A percentile compares a stretch with the other conserved stretches of the same genome.
Conservation (phyloP, 1,140 invertebrate species). For the Ylistrum balloti region DNA sequence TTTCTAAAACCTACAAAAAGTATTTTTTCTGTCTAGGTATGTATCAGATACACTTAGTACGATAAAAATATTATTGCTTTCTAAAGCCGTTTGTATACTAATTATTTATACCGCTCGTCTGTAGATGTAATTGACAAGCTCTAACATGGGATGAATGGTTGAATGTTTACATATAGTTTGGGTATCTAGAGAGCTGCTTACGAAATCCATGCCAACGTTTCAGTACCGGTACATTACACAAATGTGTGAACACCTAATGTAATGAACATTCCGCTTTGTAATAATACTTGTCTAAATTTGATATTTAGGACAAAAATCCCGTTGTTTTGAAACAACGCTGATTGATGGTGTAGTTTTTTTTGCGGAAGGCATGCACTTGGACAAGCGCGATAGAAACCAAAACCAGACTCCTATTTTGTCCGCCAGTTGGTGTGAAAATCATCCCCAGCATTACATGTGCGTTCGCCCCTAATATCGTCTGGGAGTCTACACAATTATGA, state of each 20-base stretch:
- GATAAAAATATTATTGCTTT: too few relatives aligned
- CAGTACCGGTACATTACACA: background rate
- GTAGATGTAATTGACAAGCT: background rate
- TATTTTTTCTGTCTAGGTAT: too few relatives aligned
- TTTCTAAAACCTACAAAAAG: too few relatives aligned
- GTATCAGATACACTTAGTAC: too few relatives aligned
- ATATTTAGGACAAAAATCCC: conserved; percentile 28
- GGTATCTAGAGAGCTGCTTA: background rate
- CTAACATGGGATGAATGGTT: background rate
- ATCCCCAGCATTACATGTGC: background rate
- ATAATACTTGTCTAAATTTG: conserved; percentile 40
- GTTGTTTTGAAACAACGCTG: conserved; percentile 8
- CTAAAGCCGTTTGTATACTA: too few relatives aligned
- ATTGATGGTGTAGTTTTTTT: background rate
- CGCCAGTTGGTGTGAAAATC: conserved; percentile 11
- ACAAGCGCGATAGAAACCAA: background rate
- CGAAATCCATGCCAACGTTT: background rate
- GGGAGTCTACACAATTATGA: background rate
- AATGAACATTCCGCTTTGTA: background rate
- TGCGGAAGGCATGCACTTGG: background rate
- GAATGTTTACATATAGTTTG: background rate
- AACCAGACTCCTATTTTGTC: background rate
- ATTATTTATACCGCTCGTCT: background rate
- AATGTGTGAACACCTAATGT: background rate
- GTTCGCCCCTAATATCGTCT: background rate